Evolutionary conservation across 2,888 invertebrate species (phyloP), one percentile per base, ranked within the genome.

Genomic region (Hymenopus coronatus): DNA sequence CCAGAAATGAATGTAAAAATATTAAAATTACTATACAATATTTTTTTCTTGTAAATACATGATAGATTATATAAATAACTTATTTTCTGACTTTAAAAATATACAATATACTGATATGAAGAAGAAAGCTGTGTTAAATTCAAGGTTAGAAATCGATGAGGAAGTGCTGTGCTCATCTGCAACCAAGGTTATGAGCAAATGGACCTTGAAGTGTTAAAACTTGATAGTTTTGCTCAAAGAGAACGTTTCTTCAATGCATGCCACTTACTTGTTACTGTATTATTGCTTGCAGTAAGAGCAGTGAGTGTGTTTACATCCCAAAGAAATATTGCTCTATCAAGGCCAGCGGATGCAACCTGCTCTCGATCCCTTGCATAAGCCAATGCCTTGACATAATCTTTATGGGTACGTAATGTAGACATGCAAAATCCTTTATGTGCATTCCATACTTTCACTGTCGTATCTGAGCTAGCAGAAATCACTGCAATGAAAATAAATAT

Each of bases 371-470:
- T 98, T 28, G 99, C 99, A 93, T 99, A 99, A 0, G 99, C 99
- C 92, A 99, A 93, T 28, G 99, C 98, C 93, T 99, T 98, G 15
- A 99, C 99, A 94, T 99, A 99, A 93, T 99, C 99, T 93, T 98
- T 98, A 93, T 99, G 99, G 85, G 99, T 99, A 90, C 99, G 95
- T 91, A 99, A 94, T 3, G 99, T 99, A 0, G 99, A 99, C 99
- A 99, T 99, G 93, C 99, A 99, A 93, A 99, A 99, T 14, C 99
- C 99, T 94, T 99, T 99, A 91, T 99, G 98, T 27, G 99, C 99
- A 94, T 99, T 99, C 99, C 99, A 99, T 90, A 99, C 99, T 94
- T 99, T 99, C 0, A 99, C 99, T 84, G 99, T 99, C 28, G 99
- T 99, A 93, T 99, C 99, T 90, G 99, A 99, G 92, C 99, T 99